Base-by-base conservation (phyloP, 2,113 vertebrate species). In the Cololabis saira region DNA sequence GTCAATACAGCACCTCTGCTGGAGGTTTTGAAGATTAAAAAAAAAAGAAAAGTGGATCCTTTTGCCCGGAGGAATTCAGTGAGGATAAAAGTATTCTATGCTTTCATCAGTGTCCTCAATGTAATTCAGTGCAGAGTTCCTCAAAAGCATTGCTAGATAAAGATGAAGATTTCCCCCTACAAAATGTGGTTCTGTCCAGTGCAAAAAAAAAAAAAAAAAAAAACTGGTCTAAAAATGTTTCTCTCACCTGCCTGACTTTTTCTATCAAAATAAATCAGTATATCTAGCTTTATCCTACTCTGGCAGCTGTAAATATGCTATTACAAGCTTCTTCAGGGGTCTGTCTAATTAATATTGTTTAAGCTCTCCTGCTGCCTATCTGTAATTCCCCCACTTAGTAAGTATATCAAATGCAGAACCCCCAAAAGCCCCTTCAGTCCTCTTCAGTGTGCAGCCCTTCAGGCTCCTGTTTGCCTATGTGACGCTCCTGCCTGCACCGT, bases 401-500 rank as follows among this genome's bases (percentile, higher is more conserved):
- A 53, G 78, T 75, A 71, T 65, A 81, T 86, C 82, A 77, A 70
- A 83, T 77, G 76, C 60, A 73, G 62, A 71, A 64, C n/a, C 15
- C 18, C 49, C 59, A 17, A 15, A 27, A 72, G 64, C 73, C 54
- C 76, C 64, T 66, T 69, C 74, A 59, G 69, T 84, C 59, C 73
- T 82, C 74, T 53, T 50, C 52, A 48, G 74, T 75, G 60, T 76
- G 71, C 76, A 75, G 67, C 67, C 71, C 72, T 49, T 87, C 74
- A 59, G 67, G 76, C 74, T 87, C 70, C 82, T 71, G 73, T 74
- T 67, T 67, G 68, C 56, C 71, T 78, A 33, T 67, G 67, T 71
- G 85, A 82, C 64, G 75, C 88, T 92, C 81, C 86, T 86, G 87
- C 89, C 84, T 87, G 84, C 90, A 89, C 88, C 71, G 83, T 81